Evolutionary conservation across 2,888 invertebrate genomes (phyloP).

Genomic region (Agrotis ipsilon): DNA sequence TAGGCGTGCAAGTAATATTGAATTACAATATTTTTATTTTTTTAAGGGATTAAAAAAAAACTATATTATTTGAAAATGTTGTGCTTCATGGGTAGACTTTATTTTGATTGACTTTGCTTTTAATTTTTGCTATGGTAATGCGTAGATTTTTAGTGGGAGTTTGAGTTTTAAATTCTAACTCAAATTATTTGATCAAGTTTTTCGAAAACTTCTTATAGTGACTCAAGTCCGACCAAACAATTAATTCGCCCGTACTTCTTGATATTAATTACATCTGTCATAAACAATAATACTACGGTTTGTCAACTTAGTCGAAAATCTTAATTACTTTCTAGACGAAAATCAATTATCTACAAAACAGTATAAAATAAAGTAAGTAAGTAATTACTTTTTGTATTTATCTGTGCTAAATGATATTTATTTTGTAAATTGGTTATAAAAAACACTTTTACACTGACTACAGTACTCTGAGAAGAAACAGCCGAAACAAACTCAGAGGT

Average conservation of each 20-base stretch:
- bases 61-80: neutral
- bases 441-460: too few species aligned
- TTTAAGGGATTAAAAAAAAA: too few species aligned
- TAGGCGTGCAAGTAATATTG: too few species aligned
- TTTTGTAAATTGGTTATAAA: too few species aligned
- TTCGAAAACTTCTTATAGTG: neutral
- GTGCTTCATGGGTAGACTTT: neutral
- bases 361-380: too few species aligned
- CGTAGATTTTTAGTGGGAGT: neutral
- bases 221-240: neutral
- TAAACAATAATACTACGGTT: neutral
- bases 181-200: neutral
- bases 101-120: neutral
- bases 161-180: neutral
- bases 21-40: too few species aligned
- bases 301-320: neutral
- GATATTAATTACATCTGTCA: conserved; percentile 24
- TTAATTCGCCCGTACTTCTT: neutral
- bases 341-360: neutral
- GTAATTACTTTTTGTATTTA: too few species aligned
- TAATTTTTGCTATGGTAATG: neutral
- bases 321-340: neutral
- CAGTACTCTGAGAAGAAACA: too few species aligned
- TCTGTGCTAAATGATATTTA: too few species aligned
- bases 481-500: too few species aligned